Conservation (phyloP, 1,140 invertebrate genomes). For the Brachionus manjavacas region DNA sequence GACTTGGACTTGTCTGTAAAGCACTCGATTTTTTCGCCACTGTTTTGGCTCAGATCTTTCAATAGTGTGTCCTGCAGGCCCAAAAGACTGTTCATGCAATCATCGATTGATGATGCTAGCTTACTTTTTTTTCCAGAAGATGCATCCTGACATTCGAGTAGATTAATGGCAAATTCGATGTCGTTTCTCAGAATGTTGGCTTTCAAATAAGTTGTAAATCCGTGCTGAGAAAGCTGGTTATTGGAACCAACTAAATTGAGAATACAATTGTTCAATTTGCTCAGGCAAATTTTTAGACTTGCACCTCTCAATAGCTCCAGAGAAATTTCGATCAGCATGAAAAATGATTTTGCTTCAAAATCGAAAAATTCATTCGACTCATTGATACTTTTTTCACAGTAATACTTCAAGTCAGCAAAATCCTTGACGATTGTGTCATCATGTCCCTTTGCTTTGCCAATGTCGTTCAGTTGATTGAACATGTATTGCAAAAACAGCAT, state of each 20-base stretch:
- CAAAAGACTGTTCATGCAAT: background rate
- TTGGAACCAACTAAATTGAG: background rate
- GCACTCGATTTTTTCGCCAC: background rate
- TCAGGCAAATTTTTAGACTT: background rate
- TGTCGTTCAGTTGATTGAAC: slow-evolving; percentile 23
- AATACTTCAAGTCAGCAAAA: slow-evolving; percentile 27
- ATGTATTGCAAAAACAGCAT: slow-evolving; percentile 25
- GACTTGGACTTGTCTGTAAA: background rate
- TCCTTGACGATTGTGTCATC: background rate
- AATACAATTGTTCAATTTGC: background rate
- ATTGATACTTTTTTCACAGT: slow-evolving; percentile 3
- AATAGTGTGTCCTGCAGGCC: background rate
- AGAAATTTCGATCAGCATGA: background rate
- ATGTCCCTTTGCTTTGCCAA: slow-evolving; percentile 18
- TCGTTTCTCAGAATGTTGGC: background rate
- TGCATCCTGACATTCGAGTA: background rate
- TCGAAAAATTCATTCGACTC: slow-evolving; percentile 22
- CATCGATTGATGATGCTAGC: background rate
- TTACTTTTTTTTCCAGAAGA: background rate
- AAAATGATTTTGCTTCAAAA: background rate
- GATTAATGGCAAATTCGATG: background rate
- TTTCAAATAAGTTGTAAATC: background rate
- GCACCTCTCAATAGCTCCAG: background rate
- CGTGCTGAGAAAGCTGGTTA: background rate
- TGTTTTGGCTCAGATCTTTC: background rate